Percentiles rank a stretch among this genome's conserved stretches.
phyloP scores from a whole-genome alignment of 92 coral and sea anemone species.

The Meandrina meandrites region DNA sequence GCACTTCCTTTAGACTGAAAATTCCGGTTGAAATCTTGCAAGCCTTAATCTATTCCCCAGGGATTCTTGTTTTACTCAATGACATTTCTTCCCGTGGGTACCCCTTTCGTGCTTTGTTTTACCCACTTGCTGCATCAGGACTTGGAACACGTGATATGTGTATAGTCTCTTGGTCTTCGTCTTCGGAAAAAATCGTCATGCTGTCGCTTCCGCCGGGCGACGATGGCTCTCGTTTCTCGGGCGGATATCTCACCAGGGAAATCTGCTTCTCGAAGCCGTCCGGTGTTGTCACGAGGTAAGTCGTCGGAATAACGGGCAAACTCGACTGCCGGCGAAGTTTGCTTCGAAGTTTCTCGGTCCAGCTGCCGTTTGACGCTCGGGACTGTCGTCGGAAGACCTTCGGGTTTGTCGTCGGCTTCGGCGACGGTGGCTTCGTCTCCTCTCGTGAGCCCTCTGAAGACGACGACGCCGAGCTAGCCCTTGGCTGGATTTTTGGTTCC shows the following conservation, averaged over 20 bases:
- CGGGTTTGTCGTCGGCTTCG: constrained; percentile 33
- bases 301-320: constrained; percentile 95
- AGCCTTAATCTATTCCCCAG: neutral
- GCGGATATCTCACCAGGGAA: constrained; percentile 93
- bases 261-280: constrained; percentile 83
- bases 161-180: constrained; percentile 93
- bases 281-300: constrained; percentile 94
- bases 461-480: constrained; percentile 8
- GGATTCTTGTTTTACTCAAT: neutral
- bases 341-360: constrained; percentile 83
- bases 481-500: constrained; percentile 41
- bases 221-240: constrained; percentile 59
- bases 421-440: constrained; percentile 20
- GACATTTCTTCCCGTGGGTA: neutral
- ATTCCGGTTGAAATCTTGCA: neutral
- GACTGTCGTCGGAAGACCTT: constrained; percentile 66
- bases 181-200: constrained; percentile 86
- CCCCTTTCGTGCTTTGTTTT: neutral
- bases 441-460: constrained; percentile 24
- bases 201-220: constrained; percentile 53
- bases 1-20: too few relatives aligned
- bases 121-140: constrained; percentile 92
- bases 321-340: constrained; percentile 92
- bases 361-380: constrained; percentile 66
- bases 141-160: constrained; percentile 97